Evolutionary conservation across 1,140 invertebrate genomes (phyloP), one percentile per base, ranked within the genome.

Genomic region (Neodiprion lecontei): DNA sequence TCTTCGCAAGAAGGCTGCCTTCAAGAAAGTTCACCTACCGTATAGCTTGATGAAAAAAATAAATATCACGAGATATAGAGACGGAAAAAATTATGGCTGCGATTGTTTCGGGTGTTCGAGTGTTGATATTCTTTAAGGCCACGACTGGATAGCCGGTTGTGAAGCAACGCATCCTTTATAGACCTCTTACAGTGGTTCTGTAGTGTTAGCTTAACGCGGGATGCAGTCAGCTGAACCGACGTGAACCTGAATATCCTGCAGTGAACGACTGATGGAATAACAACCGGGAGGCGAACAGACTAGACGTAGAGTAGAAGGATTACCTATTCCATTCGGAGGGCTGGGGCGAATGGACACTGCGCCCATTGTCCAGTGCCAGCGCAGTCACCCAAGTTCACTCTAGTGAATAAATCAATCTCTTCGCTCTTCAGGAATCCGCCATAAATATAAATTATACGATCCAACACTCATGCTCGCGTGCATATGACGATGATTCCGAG

Each of bases 361-460:
- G 53, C 9, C 53, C 53, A 61, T 61, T 61, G 53, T 61, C 53
- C 53, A 61, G 53, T 61, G 53, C 11, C 53, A 61, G 53, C 53
- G 53, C 53, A 61, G 53, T 61, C 53, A 61, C 53, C 53, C 53
- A 61, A 61, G 53, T 61, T 61, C 53, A 61, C 53, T 61, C 53
- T 61, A 61, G 53, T 61, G n/a, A 61, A 61, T 61, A 61, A 61
- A 61, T 61, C 53, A 61, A 61, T 61, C 53, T 61, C 53, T 17
- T 5, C 53, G 53, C 53, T 61, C 53, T 61, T 17, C 53, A 17
- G 53, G 53, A 61, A 61, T 61, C 53, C 53, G 11, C 53, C 53
- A 9, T 61, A 61, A 61, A 61, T 40, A 40, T 61, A 61, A 61
- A 9, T 61, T 61, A 61, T 61, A 61, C 53, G 53, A 61, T 61